Conservation (phyloP, 2,113 vertebrate genomes). For the Sciurus niger region DNA sequence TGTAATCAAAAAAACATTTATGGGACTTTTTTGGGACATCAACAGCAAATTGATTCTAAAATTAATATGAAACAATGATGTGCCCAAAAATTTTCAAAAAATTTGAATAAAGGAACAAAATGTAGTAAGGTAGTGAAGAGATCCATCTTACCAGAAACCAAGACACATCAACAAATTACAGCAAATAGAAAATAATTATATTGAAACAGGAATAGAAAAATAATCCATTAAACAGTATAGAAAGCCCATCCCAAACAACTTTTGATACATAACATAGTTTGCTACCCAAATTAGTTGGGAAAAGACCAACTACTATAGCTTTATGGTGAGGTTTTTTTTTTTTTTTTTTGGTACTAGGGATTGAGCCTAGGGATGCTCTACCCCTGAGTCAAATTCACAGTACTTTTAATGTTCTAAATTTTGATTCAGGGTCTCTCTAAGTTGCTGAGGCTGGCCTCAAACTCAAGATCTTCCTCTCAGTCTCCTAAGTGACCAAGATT, state of each 20-base stretch:
- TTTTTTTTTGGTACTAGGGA: too few species aligned
- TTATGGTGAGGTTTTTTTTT: too few species aligned
- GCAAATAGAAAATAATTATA: constrained; percentile 48
- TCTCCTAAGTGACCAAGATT: too few species aligned
- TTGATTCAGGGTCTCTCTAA: too few species aligned
- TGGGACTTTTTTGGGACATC: constrained; percentile 20
- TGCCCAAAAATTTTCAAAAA: background rate
- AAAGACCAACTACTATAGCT: background rate
- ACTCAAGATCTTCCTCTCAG: too few species aligned
- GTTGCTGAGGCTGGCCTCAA: too few species aligned
- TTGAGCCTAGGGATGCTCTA: too few species aligned
- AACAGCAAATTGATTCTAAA: constrained; percentile 43
- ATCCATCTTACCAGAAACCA: background rate
- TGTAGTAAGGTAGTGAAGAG: background rate
- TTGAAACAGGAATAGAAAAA: constrained; percentile 14
- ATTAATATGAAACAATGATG: constrained; percentile 37
- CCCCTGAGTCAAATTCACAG: too few species aligned
- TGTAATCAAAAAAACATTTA: constrained; percentile 17
- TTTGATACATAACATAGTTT: background rate
- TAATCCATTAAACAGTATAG: constrained; percentile 32
- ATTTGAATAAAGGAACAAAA: background rate
- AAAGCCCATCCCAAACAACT: background rate
- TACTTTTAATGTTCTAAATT: too few species aligned
- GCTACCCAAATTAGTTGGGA: constrained; percentile 42
- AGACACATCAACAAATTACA: constrained; percentile 11